Conservation (phyloP, 2,888 invertebrate genomes). For the Eueremaeus valkanovi region DNA sequence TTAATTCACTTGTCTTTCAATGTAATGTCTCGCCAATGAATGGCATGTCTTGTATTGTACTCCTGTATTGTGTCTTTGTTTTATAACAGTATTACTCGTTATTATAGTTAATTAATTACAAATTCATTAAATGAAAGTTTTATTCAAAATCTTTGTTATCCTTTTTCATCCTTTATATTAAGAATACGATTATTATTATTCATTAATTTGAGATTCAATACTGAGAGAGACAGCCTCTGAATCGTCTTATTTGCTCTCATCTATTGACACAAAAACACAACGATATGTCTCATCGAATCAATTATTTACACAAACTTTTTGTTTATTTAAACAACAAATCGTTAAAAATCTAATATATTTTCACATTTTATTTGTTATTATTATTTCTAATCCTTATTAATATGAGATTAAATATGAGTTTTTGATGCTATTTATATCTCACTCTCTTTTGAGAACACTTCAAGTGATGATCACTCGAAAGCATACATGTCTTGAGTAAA, state of each 20-base stretch:
- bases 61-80: background rate
- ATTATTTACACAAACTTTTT: too few species aligned
- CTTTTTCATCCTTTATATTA: too few species aligned
- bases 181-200: background rate
- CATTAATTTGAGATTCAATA: background rate
- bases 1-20: too few species aligned
- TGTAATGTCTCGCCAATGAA: background rate
- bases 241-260: constrained; percentile 1
- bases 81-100: background rate
- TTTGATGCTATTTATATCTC: too few species aligned
- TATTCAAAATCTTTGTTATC: background rate
- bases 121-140: background rate
- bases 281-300: background rate
- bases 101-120: background rate
- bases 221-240: constrained; percentile 28
- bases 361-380: background rate
- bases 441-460: background rate
- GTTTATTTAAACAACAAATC: too few species aligned
- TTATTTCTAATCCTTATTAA: too few species aligned
- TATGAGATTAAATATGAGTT: too few species aligned
- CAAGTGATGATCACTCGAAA: constrained; percentile 1
- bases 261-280: background rate
- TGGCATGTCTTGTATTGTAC: constrained; percentile 23
- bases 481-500: constrained; percentile 2
- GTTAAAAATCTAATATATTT: background rate